These are phyloP conservation scores for Struthidea cinerea DNA, from an alignment of 2,113 vertebrate genomes.

Conservation along the genomic window DNA sequence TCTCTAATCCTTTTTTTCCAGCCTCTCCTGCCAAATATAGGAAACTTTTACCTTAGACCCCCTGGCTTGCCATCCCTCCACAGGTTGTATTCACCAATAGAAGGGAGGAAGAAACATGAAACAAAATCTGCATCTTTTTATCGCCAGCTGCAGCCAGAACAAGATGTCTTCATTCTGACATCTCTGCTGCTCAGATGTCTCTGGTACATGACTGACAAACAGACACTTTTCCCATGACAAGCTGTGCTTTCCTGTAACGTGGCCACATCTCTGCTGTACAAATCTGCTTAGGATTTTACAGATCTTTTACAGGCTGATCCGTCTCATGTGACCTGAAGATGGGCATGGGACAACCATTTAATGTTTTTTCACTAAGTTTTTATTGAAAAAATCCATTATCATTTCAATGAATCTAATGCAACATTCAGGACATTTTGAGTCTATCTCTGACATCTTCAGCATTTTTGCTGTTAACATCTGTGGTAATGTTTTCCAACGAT, in stretches of 20 bases:
- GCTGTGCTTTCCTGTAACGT: background rate
- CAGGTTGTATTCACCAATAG: background rate
- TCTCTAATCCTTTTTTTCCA: background rate
- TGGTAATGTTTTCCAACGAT: background rate
- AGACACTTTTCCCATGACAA: background rate
- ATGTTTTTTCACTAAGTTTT: background rate
- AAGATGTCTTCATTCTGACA: background rate
- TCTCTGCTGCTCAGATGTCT: background rate
- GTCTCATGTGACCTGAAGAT: background rate
- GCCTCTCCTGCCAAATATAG: background rate
- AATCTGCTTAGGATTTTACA: background rate
- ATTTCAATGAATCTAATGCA: background rate
- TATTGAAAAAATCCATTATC: background rate
- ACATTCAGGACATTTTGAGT: background rate
- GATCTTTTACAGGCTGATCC: background rate
- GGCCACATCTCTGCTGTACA: background rate
- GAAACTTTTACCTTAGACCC: background rate
- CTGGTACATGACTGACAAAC: background rate
- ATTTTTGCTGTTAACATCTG: background rate
- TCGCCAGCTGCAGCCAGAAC: background rate
- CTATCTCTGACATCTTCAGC: background rate
- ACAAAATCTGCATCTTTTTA: background rate
- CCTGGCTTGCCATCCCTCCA: background rate
- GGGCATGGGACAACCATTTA: background rate
- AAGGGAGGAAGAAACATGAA: background rate